Conservation (phyloP, 2,113 vertebrate species). For the Dipodomys stephensi region DNA sequence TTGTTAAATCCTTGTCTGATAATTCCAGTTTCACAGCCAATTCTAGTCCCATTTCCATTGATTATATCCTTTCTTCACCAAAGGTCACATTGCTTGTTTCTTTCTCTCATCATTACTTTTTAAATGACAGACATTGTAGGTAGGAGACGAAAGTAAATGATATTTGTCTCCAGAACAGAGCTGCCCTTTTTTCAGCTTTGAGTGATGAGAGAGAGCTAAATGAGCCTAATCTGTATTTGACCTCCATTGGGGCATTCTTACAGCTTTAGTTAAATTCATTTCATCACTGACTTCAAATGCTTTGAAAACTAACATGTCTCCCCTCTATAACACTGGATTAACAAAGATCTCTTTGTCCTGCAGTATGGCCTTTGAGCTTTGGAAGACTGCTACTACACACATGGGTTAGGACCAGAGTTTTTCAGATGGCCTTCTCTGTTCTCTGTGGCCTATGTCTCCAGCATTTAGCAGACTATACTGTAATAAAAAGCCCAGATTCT, state of each 20-base stretch:
- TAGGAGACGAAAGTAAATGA: not conserved
- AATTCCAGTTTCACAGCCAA: not conserved
- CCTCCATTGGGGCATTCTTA: not conserved
- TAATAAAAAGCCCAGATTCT: not conserved
- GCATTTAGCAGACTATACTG: not conserved
- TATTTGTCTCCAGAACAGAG: not conserved
- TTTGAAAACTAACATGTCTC: not conserved
- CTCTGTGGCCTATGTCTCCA: not conserved
- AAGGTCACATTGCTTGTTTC: constrained; percentile 1
- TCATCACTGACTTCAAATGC: not conserved
- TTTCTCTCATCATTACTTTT: not conserved
- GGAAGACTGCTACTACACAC: too few relatives aligned
- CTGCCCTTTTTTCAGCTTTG: not conserved
- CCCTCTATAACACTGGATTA: not conserved
- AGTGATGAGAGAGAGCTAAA: not conserved
- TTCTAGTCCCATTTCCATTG: not conserved
- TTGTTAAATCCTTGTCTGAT: not conserved
- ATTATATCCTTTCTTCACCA: constrained; percentile 13
- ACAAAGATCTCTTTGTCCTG: too few relatives aligned
- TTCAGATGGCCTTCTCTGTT: not conserved
- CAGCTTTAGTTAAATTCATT: constrained; percentile 21
- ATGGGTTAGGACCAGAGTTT: not conserved
- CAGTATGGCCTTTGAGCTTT: not conserved
- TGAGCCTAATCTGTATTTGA: not conserved
- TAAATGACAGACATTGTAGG: not conserved